phyloP scores from a whole-genome alignment of 2,797 vertebrate genomes.

The Spinus pinus region DNA sequence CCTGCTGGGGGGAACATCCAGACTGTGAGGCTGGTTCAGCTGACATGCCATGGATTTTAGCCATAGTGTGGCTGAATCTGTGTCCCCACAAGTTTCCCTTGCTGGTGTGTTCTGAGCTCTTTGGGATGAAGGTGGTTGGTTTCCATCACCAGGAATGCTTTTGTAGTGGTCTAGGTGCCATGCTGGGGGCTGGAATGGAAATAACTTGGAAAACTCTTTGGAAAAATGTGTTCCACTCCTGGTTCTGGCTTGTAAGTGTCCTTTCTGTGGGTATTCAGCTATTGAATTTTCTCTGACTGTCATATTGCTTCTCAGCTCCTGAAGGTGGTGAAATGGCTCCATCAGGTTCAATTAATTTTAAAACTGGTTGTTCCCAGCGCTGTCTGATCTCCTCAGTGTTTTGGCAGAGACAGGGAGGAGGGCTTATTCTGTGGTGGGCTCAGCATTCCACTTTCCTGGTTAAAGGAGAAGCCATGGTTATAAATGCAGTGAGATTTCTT shows the following conservation, averaged over 20 bases:
- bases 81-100: not conserved
- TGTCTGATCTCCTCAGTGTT: not conserved
- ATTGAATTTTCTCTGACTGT: not conserved
- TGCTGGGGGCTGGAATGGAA: not conserved
- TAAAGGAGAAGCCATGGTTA: not conserved
- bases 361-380: not conserved
- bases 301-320: not conserved
- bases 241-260: not conserved
- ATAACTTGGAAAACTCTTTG: not conserved
- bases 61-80: not conserved
- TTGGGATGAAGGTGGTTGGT: not conserved
- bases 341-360: not conserved
- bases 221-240: not conserved
- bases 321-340: not conserved
- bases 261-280: not conserved
- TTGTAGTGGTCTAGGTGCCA: not conserved
- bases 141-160: not conserved
- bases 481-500: not conserved
- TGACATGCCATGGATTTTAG: too few relatives aligned
- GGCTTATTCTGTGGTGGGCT: not conserved
- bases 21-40: not conserved
- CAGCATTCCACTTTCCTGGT: not conserved
- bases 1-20: not conserved
- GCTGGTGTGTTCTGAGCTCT: accelerated
- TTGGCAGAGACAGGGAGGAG: not conserved